These are phyloP conservation scores for Enteromius treurensis DNA, from an alignment of 2,797 vertebrate species.

Conservation along the genomic window DNA sequence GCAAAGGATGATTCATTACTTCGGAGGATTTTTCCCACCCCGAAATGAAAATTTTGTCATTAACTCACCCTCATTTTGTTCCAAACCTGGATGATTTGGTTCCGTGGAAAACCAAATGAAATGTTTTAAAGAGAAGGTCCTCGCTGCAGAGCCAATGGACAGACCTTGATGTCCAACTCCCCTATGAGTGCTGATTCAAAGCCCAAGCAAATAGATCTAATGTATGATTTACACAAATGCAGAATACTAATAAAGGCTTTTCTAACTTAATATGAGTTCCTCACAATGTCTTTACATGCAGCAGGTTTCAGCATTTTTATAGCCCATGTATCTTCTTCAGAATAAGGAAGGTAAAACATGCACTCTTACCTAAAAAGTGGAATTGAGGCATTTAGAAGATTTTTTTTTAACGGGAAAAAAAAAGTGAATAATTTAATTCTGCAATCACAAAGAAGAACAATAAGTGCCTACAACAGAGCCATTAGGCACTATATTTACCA, in stretches of 20 bases:
- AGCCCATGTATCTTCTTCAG: neutral
- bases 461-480: neutral
- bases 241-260: conserved; percentile 9
- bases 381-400: neutral
- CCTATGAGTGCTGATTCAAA: neutral
- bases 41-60: neutral
- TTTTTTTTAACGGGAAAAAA: too few relatives aligned
- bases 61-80: neutral
- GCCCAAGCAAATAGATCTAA: neutral
- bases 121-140: conserved; percentile 3
- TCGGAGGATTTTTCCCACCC: neutral
- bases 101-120: neutral
- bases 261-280: neutral
- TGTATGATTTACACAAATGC: neutral
- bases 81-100: neutral
- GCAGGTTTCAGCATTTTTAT: neutral
- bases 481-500: neutral
- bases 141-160: neutral
- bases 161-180: neutral
- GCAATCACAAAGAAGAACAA: too few relatives aligned
- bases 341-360: neutral
- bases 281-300: neutral
- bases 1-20: neutral
- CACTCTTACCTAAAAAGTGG: neutral
- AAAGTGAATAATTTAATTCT: too few relatives aligned